These are phyloP conservation scores for Odontamblyopus lacepedii DNA, from an alignment of 2,797 vertebrate species.

Conservation along the genomic window DNA sequence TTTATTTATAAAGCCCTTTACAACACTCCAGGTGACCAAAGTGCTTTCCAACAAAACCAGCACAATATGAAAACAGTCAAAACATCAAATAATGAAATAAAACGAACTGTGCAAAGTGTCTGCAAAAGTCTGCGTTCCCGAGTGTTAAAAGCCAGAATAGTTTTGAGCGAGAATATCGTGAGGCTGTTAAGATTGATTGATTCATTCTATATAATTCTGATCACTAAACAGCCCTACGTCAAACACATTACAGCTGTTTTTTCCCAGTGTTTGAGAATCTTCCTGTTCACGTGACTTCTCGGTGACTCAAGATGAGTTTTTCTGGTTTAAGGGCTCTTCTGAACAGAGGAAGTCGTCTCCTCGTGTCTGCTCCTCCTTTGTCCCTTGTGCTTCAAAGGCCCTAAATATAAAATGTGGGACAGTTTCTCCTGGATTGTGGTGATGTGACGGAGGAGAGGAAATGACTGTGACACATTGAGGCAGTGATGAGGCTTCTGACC, in stretches of 20 bases:
- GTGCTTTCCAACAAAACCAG: too few relatives aligned
- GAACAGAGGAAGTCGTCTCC: conserved; percentile 5
- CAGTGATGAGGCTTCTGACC: conserved; percentile 27
- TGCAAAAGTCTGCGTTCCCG: too few relatives aligned
- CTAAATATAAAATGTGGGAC: neutral
- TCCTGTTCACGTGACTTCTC: neutral
- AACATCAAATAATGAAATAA: too few relatives aligned
- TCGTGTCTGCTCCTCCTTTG: neutral
- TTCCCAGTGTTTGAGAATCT: neutral
- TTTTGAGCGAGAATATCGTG: too few relatives aligned
- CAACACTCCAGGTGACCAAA: too few relatives aligned
- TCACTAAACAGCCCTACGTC: neutral
- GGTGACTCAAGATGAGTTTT: neutral
- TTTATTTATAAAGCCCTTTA: too few relatives aligned
- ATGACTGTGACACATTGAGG: conserved; percentile 5
- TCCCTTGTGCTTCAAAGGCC: neutral
- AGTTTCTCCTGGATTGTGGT: neutral
- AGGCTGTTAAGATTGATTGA: neutral
- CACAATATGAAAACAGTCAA: too few relatives aligned
- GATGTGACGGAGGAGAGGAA: conserved; percentile 23
- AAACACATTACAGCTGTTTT: neutral
- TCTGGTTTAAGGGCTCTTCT: neutral
- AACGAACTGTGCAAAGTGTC: too few relatives aligned
- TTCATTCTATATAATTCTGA: neutral
- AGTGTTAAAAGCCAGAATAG: too few relatives aligned